phyloP scores from a whole-genome alignment of 2,888 invertebrate species.

The Cyclophora punctaria region DNA sequence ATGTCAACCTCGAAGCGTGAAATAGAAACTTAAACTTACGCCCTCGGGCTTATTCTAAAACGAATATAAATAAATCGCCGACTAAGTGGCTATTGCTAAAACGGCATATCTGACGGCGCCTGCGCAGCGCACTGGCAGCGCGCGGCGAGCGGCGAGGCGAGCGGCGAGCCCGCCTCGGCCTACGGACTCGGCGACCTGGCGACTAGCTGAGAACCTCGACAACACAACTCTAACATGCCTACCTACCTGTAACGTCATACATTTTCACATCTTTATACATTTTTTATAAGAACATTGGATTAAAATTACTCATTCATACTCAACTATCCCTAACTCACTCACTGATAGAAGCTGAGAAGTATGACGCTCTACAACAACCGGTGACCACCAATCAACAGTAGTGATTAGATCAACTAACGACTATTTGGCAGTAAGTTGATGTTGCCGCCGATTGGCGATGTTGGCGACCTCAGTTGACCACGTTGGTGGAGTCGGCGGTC shows the following conservation, averaged over 20 bases:
- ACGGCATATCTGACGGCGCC: constrained; percentile 40
- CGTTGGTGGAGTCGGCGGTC: not conserved
- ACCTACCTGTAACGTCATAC: constrained; percentile 11
- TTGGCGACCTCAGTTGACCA: constrained; percentile 8
- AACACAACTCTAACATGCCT: constrained; percentile 5
- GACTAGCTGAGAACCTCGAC: constrained; percentile 6
- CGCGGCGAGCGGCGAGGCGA: constrained; percentile 13
- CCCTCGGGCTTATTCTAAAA: constrained; percentile 72
- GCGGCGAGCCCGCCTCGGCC: constrained; percentile 23
- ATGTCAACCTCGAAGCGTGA: constrained; percentile 68
- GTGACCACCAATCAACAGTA: constrained; percentile 29
- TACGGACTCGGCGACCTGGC: constrained; percentile 23
- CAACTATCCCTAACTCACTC: constrained; percentile 10
- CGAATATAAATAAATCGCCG: constrained; percentile 70
- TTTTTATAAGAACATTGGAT: constrained; percentile 16
- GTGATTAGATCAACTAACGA: constrained; percentile 29
- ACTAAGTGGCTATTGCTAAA: constrained; percentile 75
- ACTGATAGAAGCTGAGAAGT: constrained; percentile 11
- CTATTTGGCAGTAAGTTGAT: constrained; percentile 35
- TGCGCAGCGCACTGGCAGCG: constrained; percentile 4
- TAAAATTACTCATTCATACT: constrained; percentile 20
- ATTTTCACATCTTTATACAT: constrained; percentile 12
- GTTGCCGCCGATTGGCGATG: constrained; percentile 23
- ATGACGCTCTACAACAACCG: constrained; percentile 13
- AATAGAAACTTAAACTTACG: constrained; percentile 54